Conservation (phyloP, 2,888 invertebrate genomes). For the Formica aserva region DNA sequence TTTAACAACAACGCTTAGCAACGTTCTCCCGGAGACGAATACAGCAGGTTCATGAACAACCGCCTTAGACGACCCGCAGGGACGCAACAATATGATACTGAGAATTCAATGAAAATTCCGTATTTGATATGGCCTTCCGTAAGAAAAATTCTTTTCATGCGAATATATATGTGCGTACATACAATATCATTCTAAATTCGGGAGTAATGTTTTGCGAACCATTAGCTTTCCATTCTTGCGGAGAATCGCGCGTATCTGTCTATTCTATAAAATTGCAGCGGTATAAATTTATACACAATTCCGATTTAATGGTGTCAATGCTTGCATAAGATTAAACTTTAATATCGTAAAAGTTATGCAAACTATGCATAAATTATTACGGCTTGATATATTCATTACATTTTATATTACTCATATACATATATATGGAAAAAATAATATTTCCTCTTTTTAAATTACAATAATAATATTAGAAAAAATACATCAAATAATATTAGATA, state of each 20-base stretch:
- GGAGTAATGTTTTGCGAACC: conserved; percentile 30
- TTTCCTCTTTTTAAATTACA: not conserved
- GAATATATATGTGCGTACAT: not conserved
- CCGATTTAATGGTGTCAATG: not conserved
- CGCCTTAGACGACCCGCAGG: too few species aligned
- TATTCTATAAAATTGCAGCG: conserved; percentile 23
- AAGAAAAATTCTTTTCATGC: conserved; percentile 3
- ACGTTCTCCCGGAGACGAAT: too few species aligned
- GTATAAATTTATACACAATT: conserved; percentile 7
- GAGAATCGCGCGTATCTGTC: conserved; percentile 4
- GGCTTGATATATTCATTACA: not conserved
- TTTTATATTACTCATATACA: not conserved
- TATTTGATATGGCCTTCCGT: not conserved
- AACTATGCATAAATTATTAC: not conserved
- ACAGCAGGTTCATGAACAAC: too few species aligned
- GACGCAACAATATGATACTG: too few species aligned
- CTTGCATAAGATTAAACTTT: not conserved
- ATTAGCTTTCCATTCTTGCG: not conserved
- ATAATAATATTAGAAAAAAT: not conserved
- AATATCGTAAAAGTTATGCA: conserved; percentile 12
- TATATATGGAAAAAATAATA: not conserved
- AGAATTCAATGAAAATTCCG: conserved; percentile 12
- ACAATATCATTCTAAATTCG: conserved; percentile 18
- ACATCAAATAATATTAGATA: not conserved
- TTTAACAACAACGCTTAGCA: too few species aligned